A percentile compares a stretch with the other conserved stretches of the same genome.
These are phyloP conservation scores for Sarcophaga carnaria DNA, from an alignment of 2,888 invertebrate genomes.

Conservation along the genomic window DNA sequence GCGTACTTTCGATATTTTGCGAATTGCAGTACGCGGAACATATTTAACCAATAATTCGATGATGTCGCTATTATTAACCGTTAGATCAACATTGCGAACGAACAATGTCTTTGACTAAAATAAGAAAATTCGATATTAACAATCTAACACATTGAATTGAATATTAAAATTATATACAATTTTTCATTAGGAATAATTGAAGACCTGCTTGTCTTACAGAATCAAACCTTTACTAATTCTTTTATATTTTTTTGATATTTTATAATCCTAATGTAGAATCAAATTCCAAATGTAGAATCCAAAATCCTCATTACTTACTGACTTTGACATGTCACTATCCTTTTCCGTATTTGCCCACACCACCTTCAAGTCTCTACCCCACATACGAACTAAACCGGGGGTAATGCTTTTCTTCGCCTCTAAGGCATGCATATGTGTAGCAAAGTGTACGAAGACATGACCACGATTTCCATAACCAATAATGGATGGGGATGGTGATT, in stretches of 20 bases:
- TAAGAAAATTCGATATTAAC: background rate
- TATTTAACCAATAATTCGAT: constrained; percentile 71
- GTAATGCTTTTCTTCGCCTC: constrained; percentile 75
- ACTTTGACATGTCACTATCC: constrained; percentile 69
- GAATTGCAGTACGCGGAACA: constrained; percentile 72
- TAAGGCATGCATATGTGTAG: constrained; percentile 74
- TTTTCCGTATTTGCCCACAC: constrained; percentile 76
- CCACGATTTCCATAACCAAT: constrained; percentile 72
- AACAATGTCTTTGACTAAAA: constrained; percentile 75
- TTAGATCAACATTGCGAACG: constrained; percentile 75
- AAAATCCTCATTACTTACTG: constrained; percentile 65
- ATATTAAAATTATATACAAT: too few species aligned
- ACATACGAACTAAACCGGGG: constrained; percentile 74
- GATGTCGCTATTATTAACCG: constrained; percentile 74
- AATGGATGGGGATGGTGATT: background rate
- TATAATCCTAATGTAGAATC: background rate
- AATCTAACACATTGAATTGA: background rate
- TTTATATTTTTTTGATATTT: too few species aligned
- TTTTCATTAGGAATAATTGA: too few species aligned
- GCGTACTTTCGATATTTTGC: constrained; percentile 75
- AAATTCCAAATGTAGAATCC: background rate
- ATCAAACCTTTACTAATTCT: too few species aligned
- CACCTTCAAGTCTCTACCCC: constrained; percentile 76
- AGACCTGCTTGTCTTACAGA: too few species aligned
- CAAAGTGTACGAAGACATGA: constrained; percentile 76